Percentiles rank a stretch among this genome's conserved stretches.
These are phyloP conservation scores for human DNA, from an alignment of 2,113 vertebrate genomes.

Conservation along the genomic window GRCh38 chr18:53009501-53010000, in stretches of 20 bases:
- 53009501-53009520: background rate
- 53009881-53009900: background rate
- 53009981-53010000: slow-evolving; percentile 81
- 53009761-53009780: background rate
- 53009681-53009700: background rate
- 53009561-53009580: background rate
- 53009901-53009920: background rate
- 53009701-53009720: background rate
- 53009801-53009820: background rate
- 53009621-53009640: background rate
- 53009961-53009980: background rate
- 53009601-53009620: background rate
- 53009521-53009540: background rate
- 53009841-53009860: background rate
- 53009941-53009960: slow-evolving; percentile 35
- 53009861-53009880: background rate
- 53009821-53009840: background rate
- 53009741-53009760: background rate
- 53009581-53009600: background rate
- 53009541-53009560: background rate
- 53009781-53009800: background rate
- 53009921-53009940: slow-evolving; percentile 44
- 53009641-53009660: background rate
- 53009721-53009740: background rate
- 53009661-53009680: background rate